Evolutionary conservation across 2,888 invertebrate genomes (phyloP), one percentile per base, ranked within the genome.

Genomic region (Microctonus hyperodae): DNA sequence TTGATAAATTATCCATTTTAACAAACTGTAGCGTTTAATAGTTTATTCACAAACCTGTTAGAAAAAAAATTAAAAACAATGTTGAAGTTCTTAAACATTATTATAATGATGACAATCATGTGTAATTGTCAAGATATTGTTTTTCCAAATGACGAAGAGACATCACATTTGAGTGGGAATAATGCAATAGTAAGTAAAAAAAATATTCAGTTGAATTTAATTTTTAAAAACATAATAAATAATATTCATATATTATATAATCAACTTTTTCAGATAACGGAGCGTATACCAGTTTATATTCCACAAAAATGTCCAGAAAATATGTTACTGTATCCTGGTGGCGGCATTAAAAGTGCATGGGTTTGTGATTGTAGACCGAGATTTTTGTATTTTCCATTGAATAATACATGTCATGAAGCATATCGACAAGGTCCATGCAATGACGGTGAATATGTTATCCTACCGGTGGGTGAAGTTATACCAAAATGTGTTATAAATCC

Each of bases 261-360:
- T 16, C 13, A 53, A 60, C 3, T 59, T 6, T 48, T 69, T 35
- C 28, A 82, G 82, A 69, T 78, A 56, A 76, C 75, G 5, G 77
- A 79, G n/a, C 76, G 77, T 16, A 72, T 78, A 53, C 90, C 91
- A 9, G 81, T 90, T 1, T 88, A 82, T 70, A 82, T 87, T 28
- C 90, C 90, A 1, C 85, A 86, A 0, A 84, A 83, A 74, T 92
- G 92, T 76, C 86, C 88, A 1, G 84, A 85, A 50, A 88, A 90
- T 78, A 90, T 92, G 83, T 78, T 90, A 0, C 86, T 88, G 7
- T 92, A 91, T 79, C 90, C 91, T 0, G 90, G 90, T 1, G 88
- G 89, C 73, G 73, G 73, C 1, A 88, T 88, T 72, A 85, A 83
- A 58, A 87, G 88, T 69, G 89, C 89, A 72, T 91, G 90, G 90